Evolutionary conservation across 2,113 vertebrate genomes (phyloP), one percentile per base, ranked within the genome.

Genomic region (Haliaeetus leucogaster): DNA sequence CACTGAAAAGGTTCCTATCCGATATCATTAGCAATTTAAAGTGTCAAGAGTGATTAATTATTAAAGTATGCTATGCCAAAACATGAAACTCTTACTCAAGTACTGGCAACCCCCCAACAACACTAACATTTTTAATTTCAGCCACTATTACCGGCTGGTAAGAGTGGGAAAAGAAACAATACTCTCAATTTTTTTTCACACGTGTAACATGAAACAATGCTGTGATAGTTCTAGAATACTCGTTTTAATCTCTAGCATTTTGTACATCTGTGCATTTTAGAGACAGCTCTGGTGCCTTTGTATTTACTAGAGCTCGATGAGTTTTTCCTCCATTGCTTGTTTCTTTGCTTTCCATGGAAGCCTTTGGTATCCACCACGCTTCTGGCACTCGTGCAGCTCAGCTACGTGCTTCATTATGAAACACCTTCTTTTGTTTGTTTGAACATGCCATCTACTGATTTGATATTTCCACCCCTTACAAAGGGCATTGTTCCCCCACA

Each of bases 11-110:
- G 58, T 80, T 78, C 56, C 77, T 73, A 74, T 52, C 68, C 68
- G 65, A 61, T 74, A 96, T 90, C 82, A 92, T 94, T 95, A 92
- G 87, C 72, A 89, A 91, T 92, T 91, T 95, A 34, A 89, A 68
- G 84, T 83, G 77, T 93, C 87, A 89, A 67, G 83, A 95, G 50
- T 95, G 95, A 97, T 96, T 92, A 94, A 93, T 96, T 94, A 96
- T 82, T 93, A 65, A 97, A 86, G 73, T 9, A 9, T 56, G 19
- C 48, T 87, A 90, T 48, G 88, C 78, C 91, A 94, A 95, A 92
- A 91, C 73, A 93, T 48, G 61, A 89, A 93, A 89, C 50, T 89
- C 77, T 90, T 82, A 86, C 68, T 91, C 29, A 85, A 87, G 73
- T 56, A 82, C 79, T 92, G 82, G 70, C 74, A 94, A 95, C 56